phyloP scores from a whole-genome alignment of 30 jellyfish, hydroid and myxozoan species.

The Turritopsis rubra region DNA sequence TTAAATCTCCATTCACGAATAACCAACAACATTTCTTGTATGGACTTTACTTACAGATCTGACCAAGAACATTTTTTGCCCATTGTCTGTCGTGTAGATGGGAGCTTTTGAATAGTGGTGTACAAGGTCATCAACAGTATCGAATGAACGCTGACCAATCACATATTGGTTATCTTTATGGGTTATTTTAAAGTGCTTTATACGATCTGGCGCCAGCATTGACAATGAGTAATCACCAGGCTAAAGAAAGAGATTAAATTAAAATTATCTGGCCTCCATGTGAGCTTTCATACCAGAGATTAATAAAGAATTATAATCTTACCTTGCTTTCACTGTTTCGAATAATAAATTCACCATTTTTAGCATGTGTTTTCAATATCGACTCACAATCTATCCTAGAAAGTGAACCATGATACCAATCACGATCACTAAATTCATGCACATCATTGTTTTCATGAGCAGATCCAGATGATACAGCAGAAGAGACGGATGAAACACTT shows the following conservation, averaged over 20 bases:
- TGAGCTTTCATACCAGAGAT: too few relatives aligned
- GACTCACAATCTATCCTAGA: conserved; percentile 69
- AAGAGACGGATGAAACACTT: neutral
- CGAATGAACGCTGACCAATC: conserved; percentile 78
- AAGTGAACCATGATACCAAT: conserved; percentile 89
- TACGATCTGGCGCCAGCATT: conserved; percentile 63
- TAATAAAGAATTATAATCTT: too few relatives aligned
- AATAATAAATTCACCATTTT: conserved; percentile 70
- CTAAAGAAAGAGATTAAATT: conserved; percentile 26
- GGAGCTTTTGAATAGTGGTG: conserved; percentile 62
- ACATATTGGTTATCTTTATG: conserved; percentile 46
- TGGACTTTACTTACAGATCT: conserved; percentile 67
- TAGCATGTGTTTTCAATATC: conserved; percentile 55
- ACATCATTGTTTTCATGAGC: conserved; percentile 38
- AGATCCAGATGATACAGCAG: conserved; percentile 13
- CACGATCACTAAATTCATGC: conserved; percentile 58
- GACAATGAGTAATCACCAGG: conserved; percentile 85
- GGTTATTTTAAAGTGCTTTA: conserved; percentile 65
- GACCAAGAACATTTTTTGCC: conserved; percentile 53
- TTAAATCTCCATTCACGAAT: neutral
- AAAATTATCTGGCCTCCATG: too few relatives aligned
- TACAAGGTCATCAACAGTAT: conserved; percentile 65
- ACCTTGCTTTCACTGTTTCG: conserved; percentile 97
- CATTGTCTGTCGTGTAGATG: conserved; percentile 71
- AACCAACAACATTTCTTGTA: conserved; percentile 42